A percentile compares a stretch with the other conserved stretches of the same genome.
These are phyloP conservation scores for Aythya baeri DNA, from an alignment of 2,113 vertebrate species.

Conservation along the genomic window DNA sequence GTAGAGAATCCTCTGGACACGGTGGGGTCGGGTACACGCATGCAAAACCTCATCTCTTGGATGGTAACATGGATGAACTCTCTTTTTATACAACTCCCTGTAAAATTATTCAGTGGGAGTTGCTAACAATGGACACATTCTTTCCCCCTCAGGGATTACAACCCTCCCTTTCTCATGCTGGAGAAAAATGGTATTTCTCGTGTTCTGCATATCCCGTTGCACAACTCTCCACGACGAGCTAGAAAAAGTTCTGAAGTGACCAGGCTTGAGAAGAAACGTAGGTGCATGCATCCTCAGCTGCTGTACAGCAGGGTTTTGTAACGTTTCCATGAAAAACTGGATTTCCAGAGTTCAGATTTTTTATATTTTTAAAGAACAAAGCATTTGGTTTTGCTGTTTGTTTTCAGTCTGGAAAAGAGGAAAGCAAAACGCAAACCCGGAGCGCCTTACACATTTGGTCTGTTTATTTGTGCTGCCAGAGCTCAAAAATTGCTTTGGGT, in stretches of 20 bases:
- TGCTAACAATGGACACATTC: background rate
- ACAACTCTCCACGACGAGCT: background rate
- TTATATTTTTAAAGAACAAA: background rate
- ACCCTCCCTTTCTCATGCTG: background rate
- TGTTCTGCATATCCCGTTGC: fast-evolving
- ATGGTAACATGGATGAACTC: background rate
- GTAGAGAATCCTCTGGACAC: background rate
- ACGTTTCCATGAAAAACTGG: background rate
- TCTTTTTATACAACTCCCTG: background rate
- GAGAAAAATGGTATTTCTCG: background rate
- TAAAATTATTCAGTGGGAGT: background rate
- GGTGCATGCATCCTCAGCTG: background rate
- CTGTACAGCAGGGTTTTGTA: background rate
- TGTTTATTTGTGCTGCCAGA: fast-evolving
- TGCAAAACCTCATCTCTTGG: fast-evolving
- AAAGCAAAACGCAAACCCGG: background rate
- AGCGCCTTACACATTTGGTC: background rate
- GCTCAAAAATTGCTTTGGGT: fast-evolving
- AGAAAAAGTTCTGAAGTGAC: background rate
- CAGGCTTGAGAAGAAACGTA: background rate
- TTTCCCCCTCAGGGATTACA: background rate
- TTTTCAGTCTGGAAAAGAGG: background rate
- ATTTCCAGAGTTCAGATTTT: background rate
- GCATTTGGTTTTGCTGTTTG: background rate
- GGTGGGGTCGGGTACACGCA: fast-evolving